Base-by-base conservation (phyloP, 2,888 invertebrate genomes). In the Epistrophe grossulariae region DNA sequence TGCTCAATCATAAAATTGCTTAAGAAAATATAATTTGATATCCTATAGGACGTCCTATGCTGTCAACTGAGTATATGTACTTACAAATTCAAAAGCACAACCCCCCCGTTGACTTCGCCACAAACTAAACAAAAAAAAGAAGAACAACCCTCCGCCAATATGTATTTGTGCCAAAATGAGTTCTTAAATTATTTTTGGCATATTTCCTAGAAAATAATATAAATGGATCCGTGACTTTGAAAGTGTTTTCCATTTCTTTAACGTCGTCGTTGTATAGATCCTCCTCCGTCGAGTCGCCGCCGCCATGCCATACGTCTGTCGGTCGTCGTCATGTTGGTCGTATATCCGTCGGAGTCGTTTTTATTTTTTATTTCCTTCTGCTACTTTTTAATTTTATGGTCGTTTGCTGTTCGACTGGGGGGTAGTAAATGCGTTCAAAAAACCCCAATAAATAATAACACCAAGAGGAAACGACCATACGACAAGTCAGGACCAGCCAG, bases 381-480 rank as follows among this genome's bases (percentile, higher is more conserved):
- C 62, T 72, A 74, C 78, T 85, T 85, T 85, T 85, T 85, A 85
- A 85, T 85, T 85, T 85, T 82, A 85, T 82, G 85, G 78, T 74
- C 81, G 78, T 79, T 82, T 85, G 81, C 55, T 62, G 64, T 72
- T 70, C 84, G 73, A 81, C 84, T 66, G 68, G 82, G 78, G 87
- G 74, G 83, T 76, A 79, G 79, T 83, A 74, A 87, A 83, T 83
- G 83, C 79, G 79, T 83, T 83, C 50, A 40, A 60, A 64, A 66
- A 79, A 79, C 74, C 83, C 66, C 76, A 79, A 87, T 87, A 87
- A 87, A 87, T 87, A 87, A 87, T 83, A 87, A 66, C 59, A 83
- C 83, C 60, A 38, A 64, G 57, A 43, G 24, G 24, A 48, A 59
- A 71, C 48, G 68, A 60, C 43, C 15, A 40, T 24, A 28, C 17